Evolutionary conservation across 2,113 vertebrate genomes (phyloP), one percentile per base, ranked within the genome.

Genomic region (Nansenia antarctica): DNA sequence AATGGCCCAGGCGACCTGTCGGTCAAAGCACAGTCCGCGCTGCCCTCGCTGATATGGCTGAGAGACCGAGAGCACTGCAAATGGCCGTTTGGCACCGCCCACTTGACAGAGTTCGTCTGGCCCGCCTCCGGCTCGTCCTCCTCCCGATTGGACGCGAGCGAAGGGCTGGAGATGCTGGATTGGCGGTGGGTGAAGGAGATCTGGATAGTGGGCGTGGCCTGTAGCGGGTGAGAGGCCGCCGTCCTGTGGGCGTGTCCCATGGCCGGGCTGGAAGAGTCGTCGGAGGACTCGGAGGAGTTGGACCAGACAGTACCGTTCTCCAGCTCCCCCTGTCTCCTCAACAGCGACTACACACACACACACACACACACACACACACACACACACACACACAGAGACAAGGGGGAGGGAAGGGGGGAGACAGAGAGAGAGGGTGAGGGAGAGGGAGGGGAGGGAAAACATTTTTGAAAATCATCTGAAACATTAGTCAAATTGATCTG

Each of bases 261-360:
- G 1, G 94, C 92, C 0, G 92, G 98, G 69, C 98, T 99, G 65
- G 97, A 98, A 14, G 98, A 99, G 84, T 98, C 98, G 0, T 99
- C 97, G 0, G 97, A 99, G 7, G 98, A 99, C 77, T 99, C 98
- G 0, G 98, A 99, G 70, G 98, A 99, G 88, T 98, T 93, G 69
- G 98, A 99, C 96, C 97, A 99, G 0, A 97, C 96, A 0, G 96
- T 96, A 62, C 97, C 97, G 0, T 99, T 99, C 85, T 99, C 98
- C 82, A 95, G 85, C 59, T 99, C 98, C n/a, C 98, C 96, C 76
- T 98, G 97, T n/a, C 96, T 93, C 74, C 93, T 94, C 81, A 99
- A 80, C 93, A 98, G 95, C 75, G 98, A 99, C 98, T 99, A 52
- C 1, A 77, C 70, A 18, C n/a, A n/a, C 45, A 49, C 31, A 1